phyloP scores from a whole-genome alignment of 2,888 invertebrate genomes.

The Polydrusus tereticollis region DNA sequence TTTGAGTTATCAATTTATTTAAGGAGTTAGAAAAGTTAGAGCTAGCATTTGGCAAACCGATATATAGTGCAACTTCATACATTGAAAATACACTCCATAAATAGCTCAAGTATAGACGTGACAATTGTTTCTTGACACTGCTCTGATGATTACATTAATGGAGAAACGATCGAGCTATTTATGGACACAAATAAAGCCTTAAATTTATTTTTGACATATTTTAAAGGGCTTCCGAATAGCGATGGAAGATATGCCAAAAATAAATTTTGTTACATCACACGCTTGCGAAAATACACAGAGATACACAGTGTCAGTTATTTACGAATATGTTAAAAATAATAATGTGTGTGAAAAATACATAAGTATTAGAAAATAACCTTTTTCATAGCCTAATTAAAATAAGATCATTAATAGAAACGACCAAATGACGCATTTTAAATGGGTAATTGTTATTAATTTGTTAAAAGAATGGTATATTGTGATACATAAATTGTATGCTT shows the following conservation, averaged over 20 bases:
- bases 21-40: conserved; percentile 63
- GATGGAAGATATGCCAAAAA: conserved; percentile 40
- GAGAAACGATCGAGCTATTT: conserved; percentile 38
- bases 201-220: conserved; percentile 37
- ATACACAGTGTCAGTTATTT: conserved; percentile 26
- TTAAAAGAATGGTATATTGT: background rate
- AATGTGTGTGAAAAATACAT: background rate
- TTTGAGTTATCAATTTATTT: conserved; percentile 60
- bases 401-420: background rate
- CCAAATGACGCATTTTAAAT: too few relatives aligned
- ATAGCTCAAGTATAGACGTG: conserved; percentile 24
- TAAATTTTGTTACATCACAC: conserved; percentile 60
- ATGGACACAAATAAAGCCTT: conserved; percentile 51
- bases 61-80: conserved; percentile 63
- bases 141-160: background rate
- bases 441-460: too few relatives aligned
- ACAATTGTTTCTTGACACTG: background rate
- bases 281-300: conserved; percentile 55
- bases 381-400: background rate
- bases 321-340: conserved; percentile 1
- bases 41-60: conserved; percentile 62
- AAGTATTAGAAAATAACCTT: background rate
- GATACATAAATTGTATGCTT: background rate
- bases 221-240: background rate
- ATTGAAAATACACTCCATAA: conserved; percentile 60